Base-by-base conservation (phyloP, 2,113 vertebrate genomes). In the Scopus umbretta region DNA sequence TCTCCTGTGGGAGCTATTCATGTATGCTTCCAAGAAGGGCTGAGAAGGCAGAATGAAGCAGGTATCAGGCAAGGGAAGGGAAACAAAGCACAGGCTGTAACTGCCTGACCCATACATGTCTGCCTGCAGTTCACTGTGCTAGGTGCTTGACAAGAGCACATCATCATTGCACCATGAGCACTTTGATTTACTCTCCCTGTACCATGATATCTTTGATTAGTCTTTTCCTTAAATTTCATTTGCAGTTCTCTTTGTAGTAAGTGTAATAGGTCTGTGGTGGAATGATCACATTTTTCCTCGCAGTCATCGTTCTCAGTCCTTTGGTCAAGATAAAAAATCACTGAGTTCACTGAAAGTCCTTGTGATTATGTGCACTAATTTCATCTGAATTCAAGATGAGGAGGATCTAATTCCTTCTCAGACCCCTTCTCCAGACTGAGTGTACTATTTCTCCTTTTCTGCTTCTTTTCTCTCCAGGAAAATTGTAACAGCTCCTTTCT, bases 131-230 rank as follows among this genome's bases (percentile, higher is more conserved):
- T 3, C 16, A 26, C 72, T 22, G 27, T 34, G 63, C n/a, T 17
- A 1, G 42, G 25, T 3, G 4, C 65, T 65, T 1, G 1, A 18
- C 8, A 13, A 40, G 49, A 30, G 42, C 36, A 15, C n/a, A 22
- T 22, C 42, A 5, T 17, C 17, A 0, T 0, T 6, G 78, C 14
- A 0, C 68, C 21, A 2, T 0, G 16, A 52, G 32, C 43, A 3
- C 36, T 50, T 6, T 5, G 59, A 20, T 34, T 34, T 20, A 16
- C 58, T 45, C 43, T 66, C 29, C 59, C 29, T 6, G 14, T 23
- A 26, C 34, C 11, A 4, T 1, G 2, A 3, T 5, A 26, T 0
- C n/a, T 16, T n/a, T n/a, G 58, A 34, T 18, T 9, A 34, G 36
- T 17, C 75, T 50, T 29, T 18, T 38, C 47, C 29, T 79, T 79